phyloP scores from a whole-genome alignment of 2,113 vertebrate species.

The Anarrhichthys ocellatus region DNA sequence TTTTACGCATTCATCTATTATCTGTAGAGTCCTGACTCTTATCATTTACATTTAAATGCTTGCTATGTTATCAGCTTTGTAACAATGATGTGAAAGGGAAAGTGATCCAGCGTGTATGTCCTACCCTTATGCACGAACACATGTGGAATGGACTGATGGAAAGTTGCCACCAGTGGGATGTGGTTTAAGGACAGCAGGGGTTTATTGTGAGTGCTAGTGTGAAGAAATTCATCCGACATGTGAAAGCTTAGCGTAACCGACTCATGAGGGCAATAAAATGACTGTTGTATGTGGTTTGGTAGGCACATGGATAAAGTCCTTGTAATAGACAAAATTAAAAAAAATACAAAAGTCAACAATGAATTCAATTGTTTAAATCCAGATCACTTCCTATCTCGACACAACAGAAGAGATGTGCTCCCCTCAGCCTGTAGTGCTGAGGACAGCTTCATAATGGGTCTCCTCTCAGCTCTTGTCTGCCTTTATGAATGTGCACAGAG shows the following conservation, averaged over 20 bases:
- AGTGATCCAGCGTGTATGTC: neutral
- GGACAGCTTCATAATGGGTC: constrained; percentile 74
- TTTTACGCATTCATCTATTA: neutral
- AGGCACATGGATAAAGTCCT: neutral
- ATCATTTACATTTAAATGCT: neutral
- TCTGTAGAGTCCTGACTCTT: neutral
- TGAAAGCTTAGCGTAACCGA: constrained; percentile 28
- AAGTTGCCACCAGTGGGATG: constrained; percentile 17
- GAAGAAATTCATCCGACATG: constrained; percentile 43
- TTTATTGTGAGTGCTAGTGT: constrained; percentile 30
- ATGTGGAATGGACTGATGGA: constrained; percentile 15
- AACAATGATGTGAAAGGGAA: neutral
- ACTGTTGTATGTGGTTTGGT: neutral
- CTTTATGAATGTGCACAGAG: constrained; percentile 67
- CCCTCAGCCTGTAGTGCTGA: constrained; percentile 21
- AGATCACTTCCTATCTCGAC: constrained; percentile 4
- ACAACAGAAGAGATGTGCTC: constrained; percentile 26
- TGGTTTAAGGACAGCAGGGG: constrained; percentile 20
- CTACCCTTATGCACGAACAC: neutral
- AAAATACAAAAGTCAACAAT: constrained; percentile 2
- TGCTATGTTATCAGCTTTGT: neutral
- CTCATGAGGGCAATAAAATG: neutral
- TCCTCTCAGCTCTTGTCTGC: constrained; percentile 61
- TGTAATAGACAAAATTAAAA: neutral
- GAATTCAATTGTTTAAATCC: constrained; percentile 18